Conservation (phyloP, 2,888 invertebrate species). For the Pterostichus niger region DNA sequence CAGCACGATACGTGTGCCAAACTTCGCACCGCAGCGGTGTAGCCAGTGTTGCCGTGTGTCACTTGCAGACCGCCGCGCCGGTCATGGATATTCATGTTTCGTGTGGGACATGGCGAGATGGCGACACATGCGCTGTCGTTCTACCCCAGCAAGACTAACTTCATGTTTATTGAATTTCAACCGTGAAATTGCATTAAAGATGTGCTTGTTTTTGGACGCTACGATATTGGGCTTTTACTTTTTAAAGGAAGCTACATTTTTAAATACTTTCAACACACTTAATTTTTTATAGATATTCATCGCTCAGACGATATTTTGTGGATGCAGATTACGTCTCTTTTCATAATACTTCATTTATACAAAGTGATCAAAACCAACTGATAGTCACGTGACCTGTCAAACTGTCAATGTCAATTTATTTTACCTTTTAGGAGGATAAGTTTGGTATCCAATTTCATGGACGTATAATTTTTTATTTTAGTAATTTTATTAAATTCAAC, state of each 20-base stretch:
- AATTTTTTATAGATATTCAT: no score
- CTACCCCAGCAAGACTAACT: constrained; percentile 25
- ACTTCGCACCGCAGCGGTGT: constrained; percentile 39
- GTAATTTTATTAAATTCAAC: no score
- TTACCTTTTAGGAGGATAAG: no score
- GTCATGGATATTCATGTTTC: constrained; percentile 62
- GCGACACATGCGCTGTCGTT: constrained; percentile 22
- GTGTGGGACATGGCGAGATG: constrained; percentile 48
- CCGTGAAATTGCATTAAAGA: constrained; percentile 50
- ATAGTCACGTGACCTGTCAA: no score
- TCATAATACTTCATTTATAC: no score
- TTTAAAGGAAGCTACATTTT: constrained; percentile 13
- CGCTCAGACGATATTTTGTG: no score
- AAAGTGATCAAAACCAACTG: no score
- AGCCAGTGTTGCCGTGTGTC: constrained; percentile 27
- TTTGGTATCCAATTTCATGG: no score
- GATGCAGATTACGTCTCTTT: no score
- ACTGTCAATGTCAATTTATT: no score
- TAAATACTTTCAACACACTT: not conserved
- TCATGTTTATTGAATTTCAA: constrained; percentile 50
- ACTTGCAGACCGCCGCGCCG: constrained; percentile 18
- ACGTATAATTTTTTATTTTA: no score
- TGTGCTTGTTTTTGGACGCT: constrained; percentile 3
- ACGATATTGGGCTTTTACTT: not conserved
- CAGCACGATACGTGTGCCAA: constrained; percentile 24